A percentile compares a stretch with the other conserved stretches of the same genome.
These are phyloP conservation scores for Pristionchus entomophagus DNA, from an alignment of 2,888 invertebrate species.

Conservation along the genomic window DNA sequence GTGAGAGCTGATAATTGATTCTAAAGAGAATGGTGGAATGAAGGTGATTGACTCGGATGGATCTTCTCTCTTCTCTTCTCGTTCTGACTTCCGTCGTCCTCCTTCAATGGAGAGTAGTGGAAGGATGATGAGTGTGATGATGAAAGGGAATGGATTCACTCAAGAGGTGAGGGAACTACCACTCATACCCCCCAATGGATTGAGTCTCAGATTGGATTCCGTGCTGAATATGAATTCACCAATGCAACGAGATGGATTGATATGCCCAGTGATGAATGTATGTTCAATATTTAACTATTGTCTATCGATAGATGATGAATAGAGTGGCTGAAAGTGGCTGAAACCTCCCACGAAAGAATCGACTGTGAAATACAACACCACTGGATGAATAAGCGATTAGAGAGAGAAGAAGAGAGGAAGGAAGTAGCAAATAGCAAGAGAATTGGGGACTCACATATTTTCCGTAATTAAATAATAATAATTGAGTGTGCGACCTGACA, in stretches of 20 bases:
- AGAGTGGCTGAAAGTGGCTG: background rate
- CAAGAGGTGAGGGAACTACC: conserved; percentile 26
- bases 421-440: background rate
- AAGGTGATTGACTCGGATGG: conserved; percentile 59
- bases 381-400: background rate
- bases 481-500: conserved; percentile 61
- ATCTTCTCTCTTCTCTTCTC: conserved; percentile 52
- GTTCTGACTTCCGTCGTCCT: conserved; percentile 56
- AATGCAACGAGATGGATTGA: conserved; percentile 51
- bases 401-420: background rate
- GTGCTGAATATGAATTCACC: conserved; percentile 62
- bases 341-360: background rate
- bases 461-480: background rate
- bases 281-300: conserved; percentile 6
- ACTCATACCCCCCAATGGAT: background rate
- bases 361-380: background rate
- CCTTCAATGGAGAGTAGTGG: conserved; percentile 58
- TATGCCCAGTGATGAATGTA: conserved; percentile 50
- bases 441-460: background rate
- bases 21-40: background rate
- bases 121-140: conserved; percentile 52
- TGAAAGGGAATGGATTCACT: conserved; percentile 56
- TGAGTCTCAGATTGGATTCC: conserved; percentile 53
- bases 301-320: too few species aligned
- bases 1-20: too few species aligned